Percentiles rank a stretch among this genome's conserved stretches.
phyloP scores from a whole-genome alignment of 2,113 vertebrate species.

The Butorides virescens region DNA sequence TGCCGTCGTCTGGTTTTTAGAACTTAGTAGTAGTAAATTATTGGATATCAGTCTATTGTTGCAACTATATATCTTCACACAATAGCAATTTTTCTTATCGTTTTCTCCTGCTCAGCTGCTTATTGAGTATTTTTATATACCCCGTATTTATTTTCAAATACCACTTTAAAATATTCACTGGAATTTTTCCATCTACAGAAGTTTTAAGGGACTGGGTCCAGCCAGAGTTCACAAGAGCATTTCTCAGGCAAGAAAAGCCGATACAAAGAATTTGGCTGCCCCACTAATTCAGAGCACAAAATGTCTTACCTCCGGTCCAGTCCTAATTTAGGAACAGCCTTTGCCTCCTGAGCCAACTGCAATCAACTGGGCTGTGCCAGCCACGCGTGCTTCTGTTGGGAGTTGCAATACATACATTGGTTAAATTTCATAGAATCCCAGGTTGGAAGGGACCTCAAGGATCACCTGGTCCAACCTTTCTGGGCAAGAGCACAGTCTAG shows the following conservation, averaged over 20 bases:
- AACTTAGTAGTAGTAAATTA: constrained; percentile 64
- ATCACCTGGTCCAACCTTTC: too few relatives aligned
- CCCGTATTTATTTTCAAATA: constrained; percentile 67
- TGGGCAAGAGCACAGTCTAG: too few relatives aligned
- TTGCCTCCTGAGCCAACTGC: neutral
- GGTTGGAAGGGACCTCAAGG: too few relatives aligned
- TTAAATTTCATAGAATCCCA: neutral
- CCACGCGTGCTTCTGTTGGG: neutral
- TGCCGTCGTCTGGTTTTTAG: constrained; percentile 42
- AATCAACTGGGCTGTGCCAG: neutral
- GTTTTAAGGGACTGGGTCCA: constrained; percentile 50
- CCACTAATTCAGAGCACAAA: constrained; percentile 10
- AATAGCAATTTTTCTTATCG: constrained; percentile 18
- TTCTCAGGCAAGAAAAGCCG: constrained; percentile 38
- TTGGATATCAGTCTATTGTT: constrained; percentile 13
- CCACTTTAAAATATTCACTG: constrained; percentile 58
- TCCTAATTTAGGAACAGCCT: constrained; percentile 24
- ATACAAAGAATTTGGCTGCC: constrained; percentile 7
- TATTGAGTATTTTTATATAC: constrained; percentile 62
- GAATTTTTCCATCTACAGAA: constrained; percentile 45
- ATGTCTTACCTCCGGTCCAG: neutral
- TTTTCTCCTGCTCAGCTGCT: constrained; percentile 42
- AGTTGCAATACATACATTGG: neutral
- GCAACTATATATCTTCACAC: constrained; percentile 42
- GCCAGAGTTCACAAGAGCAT: constrained; percentile 42